A percentile compares a stretch with the other conserved stretches of the same genome.
Conservation (phyloP, 2,888 invertebrate species). For the Drosophila trichaetosa region DNA sequence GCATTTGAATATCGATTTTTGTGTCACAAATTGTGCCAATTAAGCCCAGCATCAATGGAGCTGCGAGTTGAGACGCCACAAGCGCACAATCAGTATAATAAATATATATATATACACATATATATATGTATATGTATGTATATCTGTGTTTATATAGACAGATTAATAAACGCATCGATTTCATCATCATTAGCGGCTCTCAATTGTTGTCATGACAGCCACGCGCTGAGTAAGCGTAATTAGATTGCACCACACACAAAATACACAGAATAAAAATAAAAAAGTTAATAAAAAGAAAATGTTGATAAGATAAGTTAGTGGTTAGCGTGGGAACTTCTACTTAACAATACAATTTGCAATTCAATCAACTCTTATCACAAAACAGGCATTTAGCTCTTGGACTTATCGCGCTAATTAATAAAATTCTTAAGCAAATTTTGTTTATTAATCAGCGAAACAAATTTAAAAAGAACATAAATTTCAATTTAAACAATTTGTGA, state of each 20-base stretch:
- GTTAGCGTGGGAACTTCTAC: constrained; percentile 34
- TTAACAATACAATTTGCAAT: background rate
- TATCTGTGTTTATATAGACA: constrained; percentile 5
- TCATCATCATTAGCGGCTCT: constrained; percentile 51
- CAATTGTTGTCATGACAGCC: constrained; percentile 28
- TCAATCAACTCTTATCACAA: constrained; percentile 1
- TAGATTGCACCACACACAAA: constrained; percentile 18
- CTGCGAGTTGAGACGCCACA: background rate
- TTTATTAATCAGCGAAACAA: constrained; percentile 1
- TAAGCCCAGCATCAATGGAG: constrained; percentile 14
- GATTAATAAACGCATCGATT: constrained; percentile 52
- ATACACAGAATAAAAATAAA: background rate
- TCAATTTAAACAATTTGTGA: background rate
- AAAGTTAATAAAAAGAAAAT: background rate
- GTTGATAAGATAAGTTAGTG: constrained; percentile 36
- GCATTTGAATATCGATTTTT: constrained; percentile 17
- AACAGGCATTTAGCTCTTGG: background rate
- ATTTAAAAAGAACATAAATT: background rate
- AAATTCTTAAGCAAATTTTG: constrained; percentile 10
- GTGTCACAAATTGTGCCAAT: constrained; percentile 63
- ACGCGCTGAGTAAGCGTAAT: constrained; percentile 57
- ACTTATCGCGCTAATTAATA: constrained; percentile 43
- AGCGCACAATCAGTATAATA: constrained; percentile 3
- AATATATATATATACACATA: background rate
- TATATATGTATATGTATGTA: background rate